phyloP scores from a whole-genome alignment of 2,888 invertebrate species.

The Oligia fasciuncula region DNA sequence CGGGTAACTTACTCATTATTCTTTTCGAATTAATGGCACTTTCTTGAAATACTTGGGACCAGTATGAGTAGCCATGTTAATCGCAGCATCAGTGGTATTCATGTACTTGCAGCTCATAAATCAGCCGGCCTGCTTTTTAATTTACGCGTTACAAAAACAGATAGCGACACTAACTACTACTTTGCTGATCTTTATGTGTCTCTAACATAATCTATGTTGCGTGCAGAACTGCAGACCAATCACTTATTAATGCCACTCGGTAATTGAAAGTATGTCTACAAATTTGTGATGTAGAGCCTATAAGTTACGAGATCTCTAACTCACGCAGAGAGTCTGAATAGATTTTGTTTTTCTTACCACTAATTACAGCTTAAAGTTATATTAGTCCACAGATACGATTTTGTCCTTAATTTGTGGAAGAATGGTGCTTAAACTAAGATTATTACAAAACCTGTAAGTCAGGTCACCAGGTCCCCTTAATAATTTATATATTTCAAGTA shows the following conservation, averaged over 20 bases:
- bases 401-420: too few species aligned
- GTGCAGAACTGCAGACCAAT: conserved; percentile 39
- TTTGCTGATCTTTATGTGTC: conserved; percentile 11
- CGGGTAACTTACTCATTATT: neutral
- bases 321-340: neutral
- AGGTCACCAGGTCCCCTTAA: too few species aligned
- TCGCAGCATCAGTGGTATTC: neutral
- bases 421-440: too few species aligned
- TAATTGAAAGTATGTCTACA: conserved; percentile 32
- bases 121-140: conserved; percentile 10
- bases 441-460: too few species aligned
- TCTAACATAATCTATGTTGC: conserved; percentile 35
- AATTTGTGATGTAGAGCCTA: neutral
- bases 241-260: conserved; percentile 9
- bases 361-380: too few species aligned
- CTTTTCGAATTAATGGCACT: neutral
- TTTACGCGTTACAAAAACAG: conserved; percentile 21
- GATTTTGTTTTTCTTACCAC: too few species aligned
- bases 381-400: too few species aligned
- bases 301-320: conserved; percentile 23
- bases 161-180: conserved; percentile 28
- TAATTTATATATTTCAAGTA: too few species aligned
- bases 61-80: neutral
- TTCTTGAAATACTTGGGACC: conserved; percentile 2
- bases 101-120: conserved; percentile 6